Conservation (phyloP, 2,113 vertebrate species). For the Mesembrinibis cayennensis region DNA sequence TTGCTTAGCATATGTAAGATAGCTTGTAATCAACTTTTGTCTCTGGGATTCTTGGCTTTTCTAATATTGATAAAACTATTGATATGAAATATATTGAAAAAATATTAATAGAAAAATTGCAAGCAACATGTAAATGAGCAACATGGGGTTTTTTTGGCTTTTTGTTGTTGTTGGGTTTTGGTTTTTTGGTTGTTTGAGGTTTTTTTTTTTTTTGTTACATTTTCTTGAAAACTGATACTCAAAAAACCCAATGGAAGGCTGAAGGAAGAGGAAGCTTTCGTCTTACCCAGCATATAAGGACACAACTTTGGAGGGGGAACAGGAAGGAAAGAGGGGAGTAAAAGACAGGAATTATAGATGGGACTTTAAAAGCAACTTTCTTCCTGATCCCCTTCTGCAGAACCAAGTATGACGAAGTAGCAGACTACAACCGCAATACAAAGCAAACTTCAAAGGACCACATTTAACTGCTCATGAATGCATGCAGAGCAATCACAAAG, state of each 20-base stretch:
- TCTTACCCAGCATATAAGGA: background rate
- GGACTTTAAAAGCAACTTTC: background rate
- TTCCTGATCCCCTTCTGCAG: background rate
- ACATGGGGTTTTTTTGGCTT: background rate
- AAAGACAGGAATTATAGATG: background rate
- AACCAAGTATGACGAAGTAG: background rate
- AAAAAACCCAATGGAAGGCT: background rate
- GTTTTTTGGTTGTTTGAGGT: background rate
- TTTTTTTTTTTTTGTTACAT: no score
- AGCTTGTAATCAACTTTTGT: background rate
- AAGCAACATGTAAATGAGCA: background rate
- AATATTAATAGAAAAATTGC: background rate
- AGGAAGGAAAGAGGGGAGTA: background rate
- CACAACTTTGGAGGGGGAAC: background rate
- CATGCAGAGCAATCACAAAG: background rate
- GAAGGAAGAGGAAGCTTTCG: background rate
- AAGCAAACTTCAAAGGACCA: background rate
- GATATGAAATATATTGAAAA: background rate
- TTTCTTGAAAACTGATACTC: background rate
- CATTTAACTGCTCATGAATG: background rate
- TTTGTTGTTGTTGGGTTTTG: no score
- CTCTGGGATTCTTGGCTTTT: background rate
- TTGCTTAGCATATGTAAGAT: background rate
- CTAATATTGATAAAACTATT: background rate
- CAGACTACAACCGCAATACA: background rate